Base-by-base conservation (phyloP, 1,140 invertebrate species). In the Calephelis virginiensis region DNA sequence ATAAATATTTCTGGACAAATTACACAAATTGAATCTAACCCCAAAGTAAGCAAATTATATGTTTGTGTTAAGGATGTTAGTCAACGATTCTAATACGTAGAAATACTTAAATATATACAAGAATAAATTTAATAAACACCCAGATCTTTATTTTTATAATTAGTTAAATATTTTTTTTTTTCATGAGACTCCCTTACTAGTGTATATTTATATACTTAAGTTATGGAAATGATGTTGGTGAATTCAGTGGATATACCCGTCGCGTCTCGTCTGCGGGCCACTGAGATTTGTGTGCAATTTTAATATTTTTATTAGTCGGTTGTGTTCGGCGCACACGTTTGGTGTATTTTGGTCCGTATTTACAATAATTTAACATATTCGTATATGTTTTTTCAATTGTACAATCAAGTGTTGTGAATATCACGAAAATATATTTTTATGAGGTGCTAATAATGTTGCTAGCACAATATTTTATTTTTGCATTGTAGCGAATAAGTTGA, bases 381-480 rank as follows among this genome's bases (percentile, higher is more conserved):
- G 68, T 70, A 62, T 71, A 68, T 72, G 72, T 66, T 56, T 73
- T 73, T 63, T 56, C 59, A 53, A 53, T 69, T 69, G 53, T 46
- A 48, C 53, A n/a, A 61, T 76, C 67, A 69, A 74, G 76, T 78
- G 80, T 82, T 89, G 80, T 83, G 84, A 86, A 81, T 82, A 81
- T 85, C 75, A 78, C 77, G 80, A 85, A 72, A 74, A 81, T 80
- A 80, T 78, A 77, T 83, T 81, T 84, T 80, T 73, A 77, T 61
- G 72, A 73, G 83, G 80, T 83, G 82, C 83, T 89, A 81, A 66
- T 71, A 50, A 72, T 76, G 74, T 82, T 77, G 69, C 64, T 81
- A 76, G 81, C 82, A 84, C 81, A 72, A 76, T 72, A 76, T 80
- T 72, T 83, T 85, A 77, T 80, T 83, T 83, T 82, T 74, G 74